A percentile compares a stretch with the other conserved stretches of the same genome.
These are phyloP conservation scores for Erynnis tages DNA, from an alignment of 2,888 invertebrate genomes.

Conservation along the genomic window DNA sequence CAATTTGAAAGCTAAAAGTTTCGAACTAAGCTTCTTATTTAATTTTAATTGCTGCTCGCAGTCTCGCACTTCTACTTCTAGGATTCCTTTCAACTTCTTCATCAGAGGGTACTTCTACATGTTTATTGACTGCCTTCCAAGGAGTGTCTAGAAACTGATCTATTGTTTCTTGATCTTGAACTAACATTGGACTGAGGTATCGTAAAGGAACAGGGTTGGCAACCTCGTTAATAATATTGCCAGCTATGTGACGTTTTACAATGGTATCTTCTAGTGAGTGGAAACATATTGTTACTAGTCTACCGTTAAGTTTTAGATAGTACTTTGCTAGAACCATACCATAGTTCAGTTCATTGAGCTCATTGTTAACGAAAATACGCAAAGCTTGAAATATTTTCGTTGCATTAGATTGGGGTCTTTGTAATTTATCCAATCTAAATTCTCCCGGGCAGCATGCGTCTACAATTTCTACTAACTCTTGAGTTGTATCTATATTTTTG, in stretches of 20 bases:
- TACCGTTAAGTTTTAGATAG: constrained; percentile 89
- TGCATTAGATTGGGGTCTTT: constrained; percentile 89
- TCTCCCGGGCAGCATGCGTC: constrained; percentile 82
- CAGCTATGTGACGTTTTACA: constrained; percentile 93
- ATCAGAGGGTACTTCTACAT: constrained; percentile 87
- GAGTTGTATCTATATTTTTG: constrained; percentile 89
- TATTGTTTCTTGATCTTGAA: constrained; percentile 82
- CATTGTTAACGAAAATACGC: constrained; percentile 97
- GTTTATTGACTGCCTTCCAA: constrained; percentile 91
- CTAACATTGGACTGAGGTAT: constrained; percentile 83
- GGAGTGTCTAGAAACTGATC: constrained; percentile 82
- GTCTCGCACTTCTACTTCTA: constrained; percentile 92
- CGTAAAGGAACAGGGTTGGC: constrained; percentile 87
- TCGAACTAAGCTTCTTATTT: too few species aligned
- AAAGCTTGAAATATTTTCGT: constrained; percentile 97
- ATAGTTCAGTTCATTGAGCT: constrained; percentile 96
- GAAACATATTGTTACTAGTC: constrained; percentile 91
- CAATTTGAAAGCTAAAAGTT: background rate
- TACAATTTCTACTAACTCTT: constrained; percentile 89
- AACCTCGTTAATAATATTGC: constrained; percentile 86
- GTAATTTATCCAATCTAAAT: constrained; percentile 85
- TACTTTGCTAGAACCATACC: constrained; percentile 89
- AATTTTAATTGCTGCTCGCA: constrained; percentile 91
- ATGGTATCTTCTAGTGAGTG: constrained; percentile 97
- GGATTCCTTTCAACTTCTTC: constrained; percentile 91